Base-by-base conservation (phyloP, 2,888 invertebrate genomes). In the Meteorus cinctellus region DNA sequence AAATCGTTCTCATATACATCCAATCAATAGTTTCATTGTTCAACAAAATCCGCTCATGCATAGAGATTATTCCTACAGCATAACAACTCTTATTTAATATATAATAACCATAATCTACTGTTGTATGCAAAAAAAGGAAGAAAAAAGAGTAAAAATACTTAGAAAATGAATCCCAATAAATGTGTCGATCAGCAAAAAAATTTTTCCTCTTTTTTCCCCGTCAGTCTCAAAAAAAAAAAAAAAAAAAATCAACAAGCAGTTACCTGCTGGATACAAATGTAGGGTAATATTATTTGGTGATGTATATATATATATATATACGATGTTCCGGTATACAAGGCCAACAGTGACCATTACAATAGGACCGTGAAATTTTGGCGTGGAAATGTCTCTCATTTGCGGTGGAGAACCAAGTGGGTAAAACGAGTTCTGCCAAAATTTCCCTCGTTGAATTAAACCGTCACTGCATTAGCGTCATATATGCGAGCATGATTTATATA, bases 391-490 rank as follows among this genome's bases (percentile, higher is more conserved):
- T 48, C 48, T 51, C 69, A 34, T 69, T 71, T 71, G 71, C 24
- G 60, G 71, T 62, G 12, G 19, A 71, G 59, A 71, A 71, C 71
- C 60, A 27, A 71, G 71, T 41, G 24, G 41, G 60, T 59, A 62
- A 36, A 71, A 71, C 45, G 60, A 60, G 71, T 62, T 69, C 69
- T 69, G 71, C 71, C 71, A 62, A 60, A 71, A 71, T 71, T 55
- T 71, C 71, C 41, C 41, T 45, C 62, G 71, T 71, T 60, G 45
- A 71, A 71, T 69, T 69, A 69, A 55, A 55, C 69, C 36, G 36
- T 45, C 45, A 45, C 62, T 71, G 60, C 60, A 71, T 71, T 71
- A 71, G 71, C 41, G 36, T 36, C 55, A 55, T 29, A 65, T 41
- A 65, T 41, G 24, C 36, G 34, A 71, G 41, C 45, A 27, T 45